Evolutionary conservation across 2,113 vertebrate species (phyloP), one percentile per base, ranked within the genome.

Genomic region (Gnathonemus longibarbis): DNA sequence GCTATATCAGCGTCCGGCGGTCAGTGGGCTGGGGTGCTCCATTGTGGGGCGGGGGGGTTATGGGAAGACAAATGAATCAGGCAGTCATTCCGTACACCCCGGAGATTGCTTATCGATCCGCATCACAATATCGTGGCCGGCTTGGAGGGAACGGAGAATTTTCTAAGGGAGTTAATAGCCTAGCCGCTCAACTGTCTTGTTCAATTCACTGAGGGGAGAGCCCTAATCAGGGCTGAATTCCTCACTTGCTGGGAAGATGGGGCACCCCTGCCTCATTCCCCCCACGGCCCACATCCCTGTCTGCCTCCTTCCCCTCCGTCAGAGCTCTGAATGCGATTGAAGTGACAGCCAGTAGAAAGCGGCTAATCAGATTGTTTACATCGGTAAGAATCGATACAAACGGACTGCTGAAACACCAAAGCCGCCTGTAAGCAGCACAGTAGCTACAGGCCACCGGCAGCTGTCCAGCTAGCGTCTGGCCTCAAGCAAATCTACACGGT

Each of bases 361-460:
- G 96, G 97, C 98, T 99, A 99, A 99, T 99, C 98, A 99, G 99
- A 99, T 99, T 99, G 98, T 99, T 99, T 98, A 98, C 98, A 99
- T 99, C 97, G 97, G 97, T 97, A 96, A 97, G 96, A 98, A 99
- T 99, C 98, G 98, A 99, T 99, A 99, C 97, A 96, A 99, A 99
- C 99, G 97, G 98, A 99, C 99, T 98, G 98, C 97, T 96, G 97
- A 97, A 98, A 97, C 98, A 98, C 98, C 98, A 98, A 97, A 98
- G 97, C 97, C 97, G 96, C 93, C 91, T 95, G 92, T 90, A 95
- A 95, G 96, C 97, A 97, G 97, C 97, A 96, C 97, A 97, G 97
- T 97, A 96, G 96, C 96, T 95, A 95, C 95, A 95, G 92, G 92
- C 89, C 83, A 87, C 92, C 92, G 91, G 94, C 95, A 94, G 94